phyloP scores from a whole-genome alignment of 2,113 vertebrate genomes.

The Cebus imitator region DNA sequence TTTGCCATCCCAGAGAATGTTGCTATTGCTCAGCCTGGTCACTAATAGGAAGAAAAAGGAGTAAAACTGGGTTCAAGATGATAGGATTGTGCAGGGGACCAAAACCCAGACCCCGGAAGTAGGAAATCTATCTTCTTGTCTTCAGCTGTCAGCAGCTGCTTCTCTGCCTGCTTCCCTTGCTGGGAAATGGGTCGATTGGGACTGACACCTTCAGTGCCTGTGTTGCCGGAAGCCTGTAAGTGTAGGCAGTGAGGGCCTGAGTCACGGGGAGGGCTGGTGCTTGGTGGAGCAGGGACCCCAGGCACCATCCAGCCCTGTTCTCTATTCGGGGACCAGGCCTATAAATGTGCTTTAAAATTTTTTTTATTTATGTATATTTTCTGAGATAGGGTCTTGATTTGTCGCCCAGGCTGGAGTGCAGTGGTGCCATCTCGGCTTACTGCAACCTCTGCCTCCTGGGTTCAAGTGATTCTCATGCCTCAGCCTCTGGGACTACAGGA shows the following conservation, averaged over 20 bases:
- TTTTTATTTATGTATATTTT: no score
- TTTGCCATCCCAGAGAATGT: not conserved
- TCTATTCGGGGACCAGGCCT: no score
- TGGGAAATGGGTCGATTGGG: not conserved
- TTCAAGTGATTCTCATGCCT: no score
- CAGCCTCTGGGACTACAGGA: no score
- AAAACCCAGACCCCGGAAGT: not conserved
- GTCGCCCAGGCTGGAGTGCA: no score
- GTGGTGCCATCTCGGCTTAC: no score
- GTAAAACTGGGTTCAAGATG: not conserved
- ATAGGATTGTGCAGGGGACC: not conserved
- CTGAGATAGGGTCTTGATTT: no score
- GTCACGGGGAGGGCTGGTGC: rapidly evolving
- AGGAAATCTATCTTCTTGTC: not conserved
- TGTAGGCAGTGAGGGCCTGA: not conserved
- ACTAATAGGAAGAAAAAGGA: not conserved
- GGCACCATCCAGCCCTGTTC: rapidly evolving
- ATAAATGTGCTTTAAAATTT: no score
- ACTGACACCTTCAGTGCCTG: not conserved
- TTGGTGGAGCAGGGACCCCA: not conserved
- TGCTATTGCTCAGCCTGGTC: rapidly evolving
- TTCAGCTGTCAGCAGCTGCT: no score
- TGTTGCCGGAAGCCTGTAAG: not conserved
- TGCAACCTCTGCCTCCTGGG: no score
- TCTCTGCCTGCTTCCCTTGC: not conserved